A percentile compares a stretch with the other conserved stretches of the same genome.
phyloP scores from a whole-genome alignment of 53 echinoderm and acorn worm genomes.

The Paracentrotus lividus region DNA sequence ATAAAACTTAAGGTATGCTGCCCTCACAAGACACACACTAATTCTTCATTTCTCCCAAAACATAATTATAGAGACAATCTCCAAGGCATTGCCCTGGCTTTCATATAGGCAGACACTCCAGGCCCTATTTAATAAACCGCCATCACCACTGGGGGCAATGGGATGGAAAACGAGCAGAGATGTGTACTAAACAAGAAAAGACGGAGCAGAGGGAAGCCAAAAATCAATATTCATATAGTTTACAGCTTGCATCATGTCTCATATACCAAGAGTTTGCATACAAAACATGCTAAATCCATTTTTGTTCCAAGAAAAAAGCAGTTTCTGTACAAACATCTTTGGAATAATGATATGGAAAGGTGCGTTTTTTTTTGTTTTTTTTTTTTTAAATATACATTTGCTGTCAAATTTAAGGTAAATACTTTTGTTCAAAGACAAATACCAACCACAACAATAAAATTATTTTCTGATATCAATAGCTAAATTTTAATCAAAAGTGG shows the following conservation, averaged over 20 bases:
- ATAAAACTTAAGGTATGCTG: constrained; percentile 57
- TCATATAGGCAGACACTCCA: constrained; percentile 18
- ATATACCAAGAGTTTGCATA: too few species aligned
- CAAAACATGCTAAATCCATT: too few species aligned
- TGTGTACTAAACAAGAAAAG: background rate
- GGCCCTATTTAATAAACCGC: constrained; percentile 64
- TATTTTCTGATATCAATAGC: too few species aligned
- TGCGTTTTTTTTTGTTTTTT: too few species aligned
- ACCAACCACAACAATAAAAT: too few species aligned
- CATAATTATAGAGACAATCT: constrained; percentile 42
- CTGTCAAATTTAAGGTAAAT: too few species aligned
- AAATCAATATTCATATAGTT: constrained; percentile 71
- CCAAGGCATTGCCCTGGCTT: constrained; percentile 37
- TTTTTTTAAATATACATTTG: too few species aligned
- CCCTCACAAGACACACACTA: constrained; percentile 34
- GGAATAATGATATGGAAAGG: too few species aligned
- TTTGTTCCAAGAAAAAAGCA: too few species aligned
- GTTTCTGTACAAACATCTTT: too few species aligned
- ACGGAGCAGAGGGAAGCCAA: constrained; percentile 43
- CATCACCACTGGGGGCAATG: constrained; percentile 28
- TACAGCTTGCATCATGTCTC: constrained; percentile 36
- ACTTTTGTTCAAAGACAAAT: too few species aligned
- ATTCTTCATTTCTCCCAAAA: background rate
- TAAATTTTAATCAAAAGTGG: too few species aligned
- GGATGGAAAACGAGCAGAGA: constrained; percentile 48